Percentiles rank a stretch among this genome's conserved stretches.
phyloP scores from a whole-genome alignment of 2,797 vertebrate species.

The Rhinophrynus dorsalis region DNA sequence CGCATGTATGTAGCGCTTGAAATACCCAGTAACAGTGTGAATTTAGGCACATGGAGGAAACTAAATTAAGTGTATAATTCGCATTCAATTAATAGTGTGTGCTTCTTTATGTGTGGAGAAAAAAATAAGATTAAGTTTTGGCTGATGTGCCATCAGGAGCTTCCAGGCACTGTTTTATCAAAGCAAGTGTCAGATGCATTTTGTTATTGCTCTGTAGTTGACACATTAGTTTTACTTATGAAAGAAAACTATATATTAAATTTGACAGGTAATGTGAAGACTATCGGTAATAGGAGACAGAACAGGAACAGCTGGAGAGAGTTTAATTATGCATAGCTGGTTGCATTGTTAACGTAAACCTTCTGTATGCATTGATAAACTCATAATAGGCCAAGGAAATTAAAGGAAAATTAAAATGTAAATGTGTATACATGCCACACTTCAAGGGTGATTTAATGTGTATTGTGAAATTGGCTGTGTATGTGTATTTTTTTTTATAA shows the following conservation, averaged over 20 bases:
- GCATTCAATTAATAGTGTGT: slow-evolving; percentile 1
- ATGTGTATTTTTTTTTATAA: too few species aligned
- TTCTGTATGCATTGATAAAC: slow-evolving; percentile 62
- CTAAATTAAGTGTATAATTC: background rate
- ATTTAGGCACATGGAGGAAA: background rate
- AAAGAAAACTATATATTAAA: slow-evolving; percentile 53
- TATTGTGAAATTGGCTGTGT: background rate
- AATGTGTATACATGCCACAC: slow-evolving; percentile 60
- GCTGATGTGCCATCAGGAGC: slow-evolving; percentile 44
- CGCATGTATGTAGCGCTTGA: too few species aligned
- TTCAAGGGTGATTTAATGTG: slow-evolving; percentile 13
- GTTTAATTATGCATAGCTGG: slow-evolving; percentile 58
- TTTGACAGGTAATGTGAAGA: slow-evolving; percentile 54
- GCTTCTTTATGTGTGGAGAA: background rate
- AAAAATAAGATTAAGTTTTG: background rate
- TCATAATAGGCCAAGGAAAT: slow-evolving; percentile 60
- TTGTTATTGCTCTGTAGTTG: slow-evolving; percentile 58
- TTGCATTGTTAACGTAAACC: slow-evolving; percentile 65
- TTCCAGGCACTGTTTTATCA: slow-evolving; percentile 63
- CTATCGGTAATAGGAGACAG: slow-evolving; percentile 50
- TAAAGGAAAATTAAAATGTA: slow-evolving; percentile 68
- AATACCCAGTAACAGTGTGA: too few species aligned
- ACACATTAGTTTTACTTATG: slow-evolving; percentile 61
- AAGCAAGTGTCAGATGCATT: slow-evolving; percentile 58
- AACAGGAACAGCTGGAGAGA: slow-evolving; percentile 62